Conservation (phyloP, 2,888 invertebrate species). For the Sceliomorpha sp. region DNA sequence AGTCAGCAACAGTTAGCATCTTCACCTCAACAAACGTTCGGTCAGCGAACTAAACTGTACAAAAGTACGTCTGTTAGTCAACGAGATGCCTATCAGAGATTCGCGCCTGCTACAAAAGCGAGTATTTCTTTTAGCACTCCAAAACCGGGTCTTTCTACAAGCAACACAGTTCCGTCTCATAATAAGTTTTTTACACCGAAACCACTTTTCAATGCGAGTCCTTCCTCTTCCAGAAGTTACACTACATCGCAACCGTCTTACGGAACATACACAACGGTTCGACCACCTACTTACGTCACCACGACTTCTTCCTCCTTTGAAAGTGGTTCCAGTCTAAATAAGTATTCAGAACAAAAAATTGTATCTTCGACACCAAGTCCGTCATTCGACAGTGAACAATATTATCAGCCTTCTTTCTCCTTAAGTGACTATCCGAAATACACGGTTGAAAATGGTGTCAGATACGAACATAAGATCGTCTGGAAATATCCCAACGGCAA, state of each 20-base stretch:
- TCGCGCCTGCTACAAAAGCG: conserved; percentile 52
- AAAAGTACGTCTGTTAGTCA: conserved; percentile 56
- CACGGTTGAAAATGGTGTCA: conserved; percentile 72
- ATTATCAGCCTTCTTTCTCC: conserved; percentile 21
- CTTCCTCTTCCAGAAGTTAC: conserved; percentile 33
- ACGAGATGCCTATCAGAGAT: conserved; percentile 51
- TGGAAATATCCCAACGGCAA: conserved; percentile 78
- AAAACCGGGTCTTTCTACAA: conserved; percentile 52
- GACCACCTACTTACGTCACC: conserved; percentile 36
- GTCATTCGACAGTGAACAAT: conserved; percentile 27
- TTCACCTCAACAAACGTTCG: conserved; percentile 59
- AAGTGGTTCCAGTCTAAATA: conserved; percentile 12
- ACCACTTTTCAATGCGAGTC: conserved; percentile 27
- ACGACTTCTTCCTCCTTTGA: conserved; percentile 30
- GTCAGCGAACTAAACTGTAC: conserved; percentile 71
- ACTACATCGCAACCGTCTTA: conserved; percentile 51
- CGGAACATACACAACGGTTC: conserved; percentile 42
- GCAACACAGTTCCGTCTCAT: conserved; percentile 42
- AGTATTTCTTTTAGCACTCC: conserved; percentile 51
- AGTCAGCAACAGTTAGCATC: conserved; percentile 13
- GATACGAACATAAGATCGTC: conserved; percentile 76
- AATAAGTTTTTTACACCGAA: conserved; percentile 45
- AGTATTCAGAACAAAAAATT: conserved; percentile 14
- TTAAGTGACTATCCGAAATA: conserved; percentile 65
- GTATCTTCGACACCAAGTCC: conserved; percentile 42